Percentiles rank a stretch among this genome's conserved stretches.
Evolutionary conservation across 2,797 vertebrate genomes (phyloP).

Genomic region (Lagocephalus sceleratus): DNA sequence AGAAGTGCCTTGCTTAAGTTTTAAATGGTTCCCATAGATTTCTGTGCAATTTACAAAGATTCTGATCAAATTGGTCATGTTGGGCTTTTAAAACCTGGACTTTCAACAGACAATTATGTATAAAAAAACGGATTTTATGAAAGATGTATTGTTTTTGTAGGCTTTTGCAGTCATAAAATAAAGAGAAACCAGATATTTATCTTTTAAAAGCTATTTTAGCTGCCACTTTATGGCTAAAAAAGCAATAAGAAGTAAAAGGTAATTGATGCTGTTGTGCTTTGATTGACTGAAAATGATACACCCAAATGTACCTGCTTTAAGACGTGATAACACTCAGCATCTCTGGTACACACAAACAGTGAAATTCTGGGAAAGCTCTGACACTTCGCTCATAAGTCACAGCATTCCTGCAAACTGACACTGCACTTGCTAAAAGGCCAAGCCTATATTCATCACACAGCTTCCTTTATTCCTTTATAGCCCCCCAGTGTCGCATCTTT

Average conservation of each 20-base stretch:
- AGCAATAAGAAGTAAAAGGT: background rate
- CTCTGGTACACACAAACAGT: background rate
- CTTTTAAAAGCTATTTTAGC: background rate
- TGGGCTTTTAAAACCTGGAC: too few relatives aligned
- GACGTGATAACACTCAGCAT: too few relatives aligned
- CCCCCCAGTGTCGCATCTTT: slow-evolving; percentile 23
- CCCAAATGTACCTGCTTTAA: too few relatives aligned
- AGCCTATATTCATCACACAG: slow-evolving; percentile 29
- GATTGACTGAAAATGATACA: too few relatives aligned
- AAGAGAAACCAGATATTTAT: background rate
- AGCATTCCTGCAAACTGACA: slow-evolving; percentile 36
- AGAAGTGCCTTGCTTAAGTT: background rate
- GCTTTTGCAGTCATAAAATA: background rate
- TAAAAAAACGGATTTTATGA: too few relatives aligned
- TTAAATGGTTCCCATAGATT: too few relatives aligned
- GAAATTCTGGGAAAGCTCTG: background rate
- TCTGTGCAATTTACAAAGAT: too few relatives aligned
- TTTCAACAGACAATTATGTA: too few relatives aligned
- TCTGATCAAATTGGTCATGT: too few relatives aligned
- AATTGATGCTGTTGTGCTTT: too few relatives aligned
- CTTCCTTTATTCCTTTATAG: slow-evolving; percentile 17
- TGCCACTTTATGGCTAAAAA: background rate
- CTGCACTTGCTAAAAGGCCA: slow-evolving; percentile 32
- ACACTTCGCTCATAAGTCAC: background rate
- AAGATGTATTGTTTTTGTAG: background rate